Evolutionary conservation across 1,140 invertebrate genomes (phyloP), one percentile per base, ranked within the genome.

Genomic region (Zaprionus tsacasi): DNA sequence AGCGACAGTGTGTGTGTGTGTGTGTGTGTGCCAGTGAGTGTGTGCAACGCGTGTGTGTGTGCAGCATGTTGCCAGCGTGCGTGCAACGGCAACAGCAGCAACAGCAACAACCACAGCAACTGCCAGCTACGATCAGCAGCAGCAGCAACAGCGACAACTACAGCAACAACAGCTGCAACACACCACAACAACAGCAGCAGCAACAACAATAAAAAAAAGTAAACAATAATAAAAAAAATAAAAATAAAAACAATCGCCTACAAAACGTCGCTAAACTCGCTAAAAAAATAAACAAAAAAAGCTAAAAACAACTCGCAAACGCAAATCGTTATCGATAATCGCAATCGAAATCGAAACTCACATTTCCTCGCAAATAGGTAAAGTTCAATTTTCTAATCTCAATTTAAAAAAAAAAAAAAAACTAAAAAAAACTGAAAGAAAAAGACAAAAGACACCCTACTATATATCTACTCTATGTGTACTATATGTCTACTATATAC

Each of bases 321-420:
- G n/a, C n/a, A n/a, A n/a, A n/a, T n/a, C n/a, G 71, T 15, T 35
- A 70, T 33, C 38, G 27, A 77, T 15, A 15, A 27, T 48, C 45
- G 45, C 10, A 25, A 50, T 50, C 45, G 21, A 50, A 43, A 50
- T 21, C 45, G 4, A 50, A 55, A 78, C 74, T 45, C 69, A 33
- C 61, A 66, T 66, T 60, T 50, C 10, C 70, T 66, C 27, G 40
- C 67, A 83, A 81, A 89, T 88, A 88, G 83, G 83, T 88, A 88
- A 88, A 80, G 83, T 88, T 88, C 68, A 79, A 59, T 72, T 76
- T 79, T 77, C 63, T 75, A 57, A 70, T 70, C 66, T 73, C 21
- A 67, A 59, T 52, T n/a, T 40, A 21, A 68, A 68, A 60, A 17
- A 33, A 33, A 36, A 36, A 67, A 36, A 38, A 30, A 59, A 30